phyloP scores from a whole-genome alignment of 2,888 invertebrate genomes.

The Hedya salicella region DNA sequence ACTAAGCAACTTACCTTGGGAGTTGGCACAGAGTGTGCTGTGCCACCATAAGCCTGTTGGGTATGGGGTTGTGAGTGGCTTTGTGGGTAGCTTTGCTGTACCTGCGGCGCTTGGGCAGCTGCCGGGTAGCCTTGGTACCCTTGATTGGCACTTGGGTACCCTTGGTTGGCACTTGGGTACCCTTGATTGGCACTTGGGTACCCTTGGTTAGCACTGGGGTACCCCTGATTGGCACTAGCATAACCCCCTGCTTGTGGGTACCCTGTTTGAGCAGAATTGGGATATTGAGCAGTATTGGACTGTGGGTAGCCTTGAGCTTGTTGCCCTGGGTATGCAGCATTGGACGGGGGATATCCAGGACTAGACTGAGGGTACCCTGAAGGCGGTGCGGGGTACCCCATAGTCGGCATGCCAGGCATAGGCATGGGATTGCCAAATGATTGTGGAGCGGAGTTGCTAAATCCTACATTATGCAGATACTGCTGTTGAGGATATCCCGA shows the following conservation, averaged over 20 bases:
- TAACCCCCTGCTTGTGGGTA: constrained; percentile 50
- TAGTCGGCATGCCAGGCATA: constrained; percentile 75
- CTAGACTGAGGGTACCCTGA: constrained; percentile 66
- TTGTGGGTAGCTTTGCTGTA: constrained; percentile 41
- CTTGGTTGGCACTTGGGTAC: constrained; percentile 48
- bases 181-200: constrained; percentile 37
- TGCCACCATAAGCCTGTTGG: constrained; percentile 62
- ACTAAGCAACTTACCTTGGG: constrained; percentile 67
- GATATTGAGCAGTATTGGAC: constrained; percentile 44
- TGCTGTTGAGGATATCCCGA: constrained; percentile 81
- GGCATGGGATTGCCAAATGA: constrained; percentile 81
- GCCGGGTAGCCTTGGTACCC: constrained; percentile 63
- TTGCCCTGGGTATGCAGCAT: constrained; percentile 52
- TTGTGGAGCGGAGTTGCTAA: constrained; percentile 78
- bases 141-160: constrained; percentile 53
- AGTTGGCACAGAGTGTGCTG: constrained; percentile 58
- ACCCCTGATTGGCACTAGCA: constrained; percentile 41
- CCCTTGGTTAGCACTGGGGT: constrained; percentile 36
- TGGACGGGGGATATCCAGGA: constrained; percentile 55
- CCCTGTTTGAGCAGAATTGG: constrained; percentile 47
- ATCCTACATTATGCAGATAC: constrained; percentile 80
- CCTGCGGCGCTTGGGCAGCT: constrained; percentile 6
- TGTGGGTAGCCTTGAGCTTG: constrained; percentile 51
- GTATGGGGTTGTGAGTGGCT: constrained; percentile 57
- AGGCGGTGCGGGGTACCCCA: constrained; percentile 71